Base-by-base conservation (phyloP, 2,888 invertebrate genomes). In the Agrypnus murinus region DNA sequence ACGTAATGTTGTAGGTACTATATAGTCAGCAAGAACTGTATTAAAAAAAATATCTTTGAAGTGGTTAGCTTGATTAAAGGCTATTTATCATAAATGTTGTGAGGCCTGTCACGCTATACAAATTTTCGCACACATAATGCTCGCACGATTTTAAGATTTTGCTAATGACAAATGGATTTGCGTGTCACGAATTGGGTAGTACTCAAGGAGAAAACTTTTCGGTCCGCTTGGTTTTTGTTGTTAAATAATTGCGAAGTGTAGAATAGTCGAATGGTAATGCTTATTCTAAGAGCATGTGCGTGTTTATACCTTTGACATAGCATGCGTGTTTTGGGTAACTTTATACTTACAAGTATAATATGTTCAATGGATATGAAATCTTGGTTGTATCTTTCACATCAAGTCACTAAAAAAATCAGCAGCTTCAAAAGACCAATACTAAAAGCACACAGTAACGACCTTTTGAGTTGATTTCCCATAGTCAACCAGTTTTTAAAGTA, bases 321-420 rank as follows among this genome's bases (percentile, higher is more conserved):
- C 62, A n/a, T 63, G 62, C 62, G 62, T 63, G 62, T 50, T 63
- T 17, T 48, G 12, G 34, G 38, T 19, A 48, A 60, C 60, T 60
- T 25, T 60, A 60, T 45, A n/a, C n/a, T n/a, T n/a, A 60, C 38
- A 45, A 45, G 14, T 43, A 9, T 40, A 58, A 58, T 43, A 40
- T 40, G 58, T 43, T 58, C 25, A 31, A 58, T 43, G 10, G 58
- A 8, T n/a, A 15, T 46, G 40, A 10, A 12, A 40, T 10, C 40
- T 12, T 3, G 40, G 40, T 40, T n/a, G 40, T 12, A 40, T 40
- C 25, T 25, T 40, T 40, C 3, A 40, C 40, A 12, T 10, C 40
- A 7, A 2, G 12, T 12, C 40, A 7, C 2, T n/a, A 40, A 10
- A 12, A 40, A 40, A 12, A 40, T 40, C 12, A 12, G 12, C 40